These are phyloP conservation scores for Amia ocellicauda DNA, from an alignment of 2,113 vertebrate species.

Conservation along the genomic window DNA sequence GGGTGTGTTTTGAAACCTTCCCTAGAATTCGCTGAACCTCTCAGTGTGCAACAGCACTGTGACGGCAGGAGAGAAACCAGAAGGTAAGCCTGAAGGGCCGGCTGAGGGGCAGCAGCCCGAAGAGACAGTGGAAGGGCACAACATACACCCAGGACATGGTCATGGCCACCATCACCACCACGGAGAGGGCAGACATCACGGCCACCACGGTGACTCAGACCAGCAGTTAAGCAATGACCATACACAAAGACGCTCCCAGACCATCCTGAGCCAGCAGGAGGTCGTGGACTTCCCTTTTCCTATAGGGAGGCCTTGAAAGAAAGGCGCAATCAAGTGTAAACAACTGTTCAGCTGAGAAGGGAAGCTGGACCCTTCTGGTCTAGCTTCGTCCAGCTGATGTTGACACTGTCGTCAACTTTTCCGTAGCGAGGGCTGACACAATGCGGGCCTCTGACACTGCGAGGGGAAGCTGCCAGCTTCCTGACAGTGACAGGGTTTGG, in stretches of 20 bases:
- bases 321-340: conserved; percentile 61
- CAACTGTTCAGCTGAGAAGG: conserved; percentile 75
- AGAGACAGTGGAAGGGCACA: conserved; percentile 27
- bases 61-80: conserved; percentile 25
- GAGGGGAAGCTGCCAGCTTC: conserved; percentile 74
- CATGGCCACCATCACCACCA: conserved; percentile 27
- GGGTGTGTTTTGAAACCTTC: too few species aligned
- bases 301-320: conserved; percentile 54
- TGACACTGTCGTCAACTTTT: conserved; percentile 91
- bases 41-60: conserved; percentile 42
- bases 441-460: conserved; percentile 82
- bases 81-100: conserved; percentile 29
- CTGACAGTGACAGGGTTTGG: conserved; percentile 83
- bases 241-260: conserved; percentile 18
- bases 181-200: not conserved
- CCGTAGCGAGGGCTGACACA: conserved; percentile 55
- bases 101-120: conserved; percentile 17
- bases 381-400: conserved; percentile 74
- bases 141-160: not conserved
- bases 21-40: conserved; percentile 37
- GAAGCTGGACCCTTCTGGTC: conserved; percentile 50
- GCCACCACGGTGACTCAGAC: not conserved
- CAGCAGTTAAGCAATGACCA: conserved; percentile 37
- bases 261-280: conserved; percentile 34
- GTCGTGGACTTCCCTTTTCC: conserved; percentile 23